Evolutionary conservation across 2,113 vertebrate species (phyloP), one percentile per base, ranked within the genome.

Genomic region (Callorhinus ursinus): DNA sequence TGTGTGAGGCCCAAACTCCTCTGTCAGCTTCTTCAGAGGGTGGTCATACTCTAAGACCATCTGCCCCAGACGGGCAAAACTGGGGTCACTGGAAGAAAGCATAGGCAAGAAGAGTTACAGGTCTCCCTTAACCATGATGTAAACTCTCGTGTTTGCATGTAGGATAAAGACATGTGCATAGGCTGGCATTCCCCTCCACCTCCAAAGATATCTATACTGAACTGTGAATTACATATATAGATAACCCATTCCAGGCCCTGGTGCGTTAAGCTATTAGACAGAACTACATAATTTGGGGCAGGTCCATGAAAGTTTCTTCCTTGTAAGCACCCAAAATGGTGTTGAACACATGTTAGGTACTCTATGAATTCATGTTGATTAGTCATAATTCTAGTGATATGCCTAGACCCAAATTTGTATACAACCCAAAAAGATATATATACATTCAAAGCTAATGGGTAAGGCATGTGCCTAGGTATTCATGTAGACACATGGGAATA

Each of bases 21-120:
- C 99, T 0, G 98, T 98, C 91, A 99, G 99, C 97, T 99, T 99
- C 98, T 99, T 99, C 98, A 99, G 98, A 31, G 99, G 99, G 88
- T 99, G 99, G 4, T 99, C 99, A 21, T 99, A 99, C 88, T 99
- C 99, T 95, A 99, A 74, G 61, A 99, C 97, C 99, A 99, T 99
- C 98, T 99, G 99, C 8, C 99, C 99, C 91, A 99, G 98, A 11
- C 99, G 99, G 31, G 99, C 98, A 72, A 99, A 99, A 49, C 99
- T 98, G 10, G 99, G 98, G 51, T 99, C 99, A 55, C 99, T 99
- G 97, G 69, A 98, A 39, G 49, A 94, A 92, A 95, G 28, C 51
- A 92, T 3, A 94, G 36, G n/a, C 39, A 84, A 53, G 49, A 65
- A 33, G 19, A 88, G 26, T 67, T 95, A 67, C 5, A 79, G 77